Evolutionary conservation across 2,113 vertebrate species (phyloP).

Genomic region (Malaclemys terrapin): DNA sequence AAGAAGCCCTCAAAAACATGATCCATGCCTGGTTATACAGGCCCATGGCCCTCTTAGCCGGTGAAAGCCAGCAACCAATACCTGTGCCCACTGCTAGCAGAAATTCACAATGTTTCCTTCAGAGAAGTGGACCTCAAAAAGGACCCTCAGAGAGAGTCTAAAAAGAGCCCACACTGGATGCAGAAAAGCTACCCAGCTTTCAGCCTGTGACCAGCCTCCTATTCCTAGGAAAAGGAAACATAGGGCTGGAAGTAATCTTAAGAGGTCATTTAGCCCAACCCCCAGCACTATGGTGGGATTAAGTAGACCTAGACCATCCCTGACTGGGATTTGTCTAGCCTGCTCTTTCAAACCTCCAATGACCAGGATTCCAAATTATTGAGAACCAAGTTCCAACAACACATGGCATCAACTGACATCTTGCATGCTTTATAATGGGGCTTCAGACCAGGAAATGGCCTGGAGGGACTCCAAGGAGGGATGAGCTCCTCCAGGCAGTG

Average conservation of each 20-base stretch:
- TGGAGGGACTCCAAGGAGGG: neutral
- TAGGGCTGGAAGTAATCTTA: neutral
- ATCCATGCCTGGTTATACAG: neutral
- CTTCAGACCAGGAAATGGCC: neutral
- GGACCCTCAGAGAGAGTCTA: neutral
- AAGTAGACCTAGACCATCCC: neutral
- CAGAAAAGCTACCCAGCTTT: neutral
- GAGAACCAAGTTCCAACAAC: neutral
- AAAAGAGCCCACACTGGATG: accelerated
- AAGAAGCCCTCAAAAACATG: neutral
- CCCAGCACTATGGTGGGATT: neutral
- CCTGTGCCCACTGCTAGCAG: neutral
- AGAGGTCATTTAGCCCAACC: neutral
- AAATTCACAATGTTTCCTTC: neutral
- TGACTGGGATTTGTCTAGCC: neutral
- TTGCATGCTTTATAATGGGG: accelerated
- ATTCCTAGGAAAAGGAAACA: neutral
- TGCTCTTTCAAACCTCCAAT: neutral
- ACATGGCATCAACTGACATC: neutral
- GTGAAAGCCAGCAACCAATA: neutral
- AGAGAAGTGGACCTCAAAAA: neutral
- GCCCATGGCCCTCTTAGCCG: neutral
- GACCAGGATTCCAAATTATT: neutral
- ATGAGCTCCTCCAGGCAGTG: neutral
- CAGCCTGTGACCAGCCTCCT: neutral